Evolutionary conservation across 1,140 invertebrate genomes (phyloP).

Genomic region (Brachionus sp.): DNA sequence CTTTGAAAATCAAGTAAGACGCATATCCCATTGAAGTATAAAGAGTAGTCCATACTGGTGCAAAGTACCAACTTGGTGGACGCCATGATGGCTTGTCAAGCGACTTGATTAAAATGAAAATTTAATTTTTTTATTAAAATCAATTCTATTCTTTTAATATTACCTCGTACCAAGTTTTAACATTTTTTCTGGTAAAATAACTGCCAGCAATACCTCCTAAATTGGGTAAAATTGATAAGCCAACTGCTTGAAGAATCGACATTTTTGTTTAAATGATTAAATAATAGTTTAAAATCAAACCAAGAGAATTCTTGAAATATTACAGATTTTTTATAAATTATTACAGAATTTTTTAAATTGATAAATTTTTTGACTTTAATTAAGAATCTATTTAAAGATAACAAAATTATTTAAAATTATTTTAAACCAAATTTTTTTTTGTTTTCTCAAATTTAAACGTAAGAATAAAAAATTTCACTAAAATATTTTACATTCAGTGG

Average conservation of each 20-base stretch:
- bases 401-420: too few species aligned
- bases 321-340: too few species aligned
- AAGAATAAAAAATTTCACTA: too few species aligned
- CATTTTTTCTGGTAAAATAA: slow-evolving; percentile 60
- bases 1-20: slow-evolving; percentile 69
- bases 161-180: slow-evolving; percentile 66
- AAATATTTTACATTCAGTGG: too few species aligned
- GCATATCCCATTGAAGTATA: slow-evolving; percentile 80
- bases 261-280: slow-evolving; percentile 7
- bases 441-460: too few species aligned
- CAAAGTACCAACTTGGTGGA: slow-evolving; percentile 77
- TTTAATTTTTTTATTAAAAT: background rate
- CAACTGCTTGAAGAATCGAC: slow-evolving; percentile 43
- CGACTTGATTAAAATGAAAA: slow-evolving; percentile 55
- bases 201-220: slow-evolving; percentile 50
- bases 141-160: slow-evolving; percentile 46
- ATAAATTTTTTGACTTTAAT: too few species aligned
- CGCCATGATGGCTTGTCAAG: slow-evolving; percentile 73
- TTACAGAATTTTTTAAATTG: too few species aligned
- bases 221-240: slow-evolving; percentile 29
- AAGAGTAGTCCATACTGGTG: slow-evolving; percentile 73
- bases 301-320: background rate
- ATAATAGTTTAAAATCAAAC: background rate
- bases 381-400: too few species aligned
- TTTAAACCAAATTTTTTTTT: too few species aligned